Percentiles rank a stretch among this genome's conserved stretches.
These are phyloP conservation scores for Tenthredo mesomela DNA, from an alignment of 2,888 invertebrate genomes.

Conservation along the genomic window DNA sequence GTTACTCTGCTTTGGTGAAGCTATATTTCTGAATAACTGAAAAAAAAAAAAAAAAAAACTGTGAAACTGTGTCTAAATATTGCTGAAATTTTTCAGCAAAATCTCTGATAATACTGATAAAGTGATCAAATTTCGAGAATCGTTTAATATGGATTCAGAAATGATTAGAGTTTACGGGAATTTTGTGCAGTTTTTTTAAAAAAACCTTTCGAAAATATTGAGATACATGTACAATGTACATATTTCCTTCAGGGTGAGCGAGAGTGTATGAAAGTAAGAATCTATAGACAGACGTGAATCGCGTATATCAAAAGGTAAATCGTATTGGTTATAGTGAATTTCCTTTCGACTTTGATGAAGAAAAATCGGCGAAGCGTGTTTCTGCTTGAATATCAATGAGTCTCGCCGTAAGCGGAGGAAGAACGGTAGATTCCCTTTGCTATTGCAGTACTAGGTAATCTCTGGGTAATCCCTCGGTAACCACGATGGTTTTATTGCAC, in stretches of 20 bases:
- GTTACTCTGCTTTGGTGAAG: too few species aligned
- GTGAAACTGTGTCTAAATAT: too few species aligned
- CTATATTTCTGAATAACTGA: too few species aligned
- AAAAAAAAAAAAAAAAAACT: too few species aligned
- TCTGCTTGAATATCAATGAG: constrained; percentile 72
- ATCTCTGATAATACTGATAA: not conserved
- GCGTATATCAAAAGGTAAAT: constrained; percentile 22
- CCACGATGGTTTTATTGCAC: constrained; percentile 64
- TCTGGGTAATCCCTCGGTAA: constrained; percentile 65
- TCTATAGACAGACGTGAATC: not conserved
- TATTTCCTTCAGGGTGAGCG: not conserved
- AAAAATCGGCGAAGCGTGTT: constrained; percentile 68
- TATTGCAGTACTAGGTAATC: constrained; percentile 61
- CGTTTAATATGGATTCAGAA: not conserved
- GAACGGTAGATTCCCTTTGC: constrained; percentile 61
- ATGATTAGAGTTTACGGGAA: too few species aligned
- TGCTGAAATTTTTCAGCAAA: not conserved
- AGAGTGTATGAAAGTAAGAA: not conserved
- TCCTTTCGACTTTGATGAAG: not conserved
- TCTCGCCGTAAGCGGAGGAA: constrained; percentile 61
- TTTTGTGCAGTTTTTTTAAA: not conserved
- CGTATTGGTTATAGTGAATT: constrained; percentile 24
- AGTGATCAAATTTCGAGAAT: not conserved
- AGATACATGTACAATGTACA: not conserved
- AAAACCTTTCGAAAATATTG: not conserved